Conservation (phyloP, 1,140 invertebrate species). For the Apis mellifera region DNA sequence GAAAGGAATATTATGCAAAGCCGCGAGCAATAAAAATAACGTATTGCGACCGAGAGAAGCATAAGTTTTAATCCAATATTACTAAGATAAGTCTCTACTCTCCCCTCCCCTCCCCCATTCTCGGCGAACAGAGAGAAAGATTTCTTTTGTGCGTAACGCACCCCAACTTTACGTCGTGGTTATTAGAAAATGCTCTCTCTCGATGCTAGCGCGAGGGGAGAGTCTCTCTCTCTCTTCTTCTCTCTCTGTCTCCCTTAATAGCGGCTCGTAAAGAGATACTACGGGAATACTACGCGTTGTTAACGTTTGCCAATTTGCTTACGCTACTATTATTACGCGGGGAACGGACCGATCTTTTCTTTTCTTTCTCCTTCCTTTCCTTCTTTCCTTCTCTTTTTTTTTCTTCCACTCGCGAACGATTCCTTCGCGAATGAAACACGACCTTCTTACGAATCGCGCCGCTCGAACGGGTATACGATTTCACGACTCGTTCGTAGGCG, state of each 20-base stretch:
- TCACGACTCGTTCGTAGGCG: neutral
- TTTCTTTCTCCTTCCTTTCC: too few species aligned
- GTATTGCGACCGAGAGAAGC: constrained; percentile 80
- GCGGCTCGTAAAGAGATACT: constrained; percentile 10
- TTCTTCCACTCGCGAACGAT: too few species aligned
- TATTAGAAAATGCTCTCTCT: constrained; percentile 81
- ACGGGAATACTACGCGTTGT: neutral
- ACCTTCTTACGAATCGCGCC: neutral
- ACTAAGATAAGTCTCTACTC: constrained; percentile 78
- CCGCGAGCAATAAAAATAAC: constrained; percentile 82
- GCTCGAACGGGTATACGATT: neutral
- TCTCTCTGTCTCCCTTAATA: constrained; percentile 23
- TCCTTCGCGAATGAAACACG: neutral
- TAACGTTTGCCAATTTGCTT: neutral
- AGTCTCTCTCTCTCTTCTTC: constrained; percentile 1
- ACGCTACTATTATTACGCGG: too few species aligned
- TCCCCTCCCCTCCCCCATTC: constrained; percentile 18
- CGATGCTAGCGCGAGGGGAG: constrained; percentile 24
- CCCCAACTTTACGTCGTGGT: constrained; percentile 80
- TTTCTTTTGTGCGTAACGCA: constrained; percentile 81
- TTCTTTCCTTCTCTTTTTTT: too few species aligned
- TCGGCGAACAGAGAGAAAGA: constrained; percentile 67
- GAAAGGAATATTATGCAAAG: constrained; percentile 81
- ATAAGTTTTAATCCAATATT: constrained; percentile 83
- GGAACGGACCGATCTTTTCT: too few species aligned